phyloP scores from a whole-genome alignment of 1,140 invertebrate genomes.

The Drosophila serrata region DNA sequence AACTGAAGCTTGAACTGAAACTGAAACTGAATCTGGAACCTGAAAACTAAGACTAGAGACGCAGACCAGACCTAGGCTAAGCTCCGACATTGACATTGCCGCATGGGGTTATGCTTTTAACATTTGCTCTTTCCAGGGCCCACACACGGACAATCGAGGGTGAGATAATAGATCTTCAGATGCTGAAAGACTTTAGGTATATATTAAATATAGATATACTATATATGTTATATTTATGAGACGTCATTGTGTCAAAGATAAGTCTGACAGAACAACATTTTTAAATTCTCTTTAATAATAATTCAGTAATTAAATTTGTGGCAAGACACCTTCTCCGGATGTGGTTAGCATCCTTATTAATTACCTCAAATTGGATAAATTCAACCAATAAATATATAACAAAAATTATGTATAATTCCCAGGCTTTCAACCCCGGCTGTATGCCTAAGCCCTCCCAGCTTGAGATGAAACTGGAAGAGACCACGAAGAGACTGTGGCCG shows the following conservation, averaged over 20 bases:
- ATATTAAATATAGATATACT: too few species aligned
- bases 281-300: not conserved
- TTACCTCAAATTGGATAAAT: not conserved
- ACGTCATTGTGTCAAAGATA: not conserved
- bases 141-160: slow-evolving; percentile 21
- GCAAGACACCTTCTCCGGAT: not conserved
- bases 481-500: slow-evolving; percentile 6
- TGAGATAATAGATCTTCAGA: not conserved
- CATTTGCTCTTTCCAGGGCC: slow-evolving; percentile 39
- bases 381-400: not conserved
- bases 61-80: slow-evolving; percentile 28
- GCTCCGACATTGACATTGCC: slow-evolving; percentile 58
- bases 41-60: slow-evolving; percentile 18
- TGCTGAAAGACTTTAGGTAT: not conserved
- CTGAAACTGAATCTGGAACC: slow-evolving; percentile 29
- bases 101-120: slow-evolving; percentile 54
- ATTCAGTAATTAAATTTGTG: not conserved
- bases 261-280: not conserved
- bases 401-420: not conserved
- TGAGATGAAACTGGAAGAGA: slow-evolving; percentile 40
- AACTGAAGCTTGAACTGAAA: slow-evolving; percentile 13
- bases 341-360: not conserved
- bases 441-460: slow-evolving; percentile 35
- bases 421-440: not conserved
- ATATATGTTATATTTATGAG: too few species aligned